These are phyloP conservation scores for Hetaerina titia DNA, from an alignment of 2,888 invertebrate species.

Conservation along the genomic window DNA sequence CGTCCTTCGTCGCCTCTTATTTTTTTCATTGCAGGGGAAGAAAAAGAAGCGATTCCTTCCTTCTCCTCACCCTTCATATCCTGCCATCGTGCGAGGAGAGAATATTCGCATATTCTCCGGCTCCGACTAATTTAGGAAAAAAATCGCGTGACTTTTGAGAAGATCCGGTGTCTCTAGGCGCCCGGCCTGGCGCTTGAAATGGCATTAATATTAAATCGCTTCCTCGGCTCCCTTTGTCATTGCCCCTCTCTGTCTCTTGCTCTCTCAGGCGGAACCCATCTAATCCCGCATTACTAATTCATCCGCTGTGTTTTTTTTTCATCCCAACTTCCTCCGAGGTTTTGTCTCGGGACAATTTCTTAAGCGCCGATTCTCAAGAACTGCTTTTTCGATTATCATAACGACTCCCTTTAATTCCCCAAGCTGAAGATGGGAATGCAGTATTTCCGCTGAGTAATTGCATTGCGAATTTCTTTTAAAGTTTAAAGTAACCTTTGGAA, in stretches of 20 bases:
- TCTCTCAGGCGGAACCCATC: conserved; percentile 13
- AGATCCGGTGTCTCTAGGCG: conserved; percentile 32
- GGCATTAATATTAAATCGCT: conserved; percentile 58
- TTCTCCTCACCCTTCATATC: conserved; percentile 7
- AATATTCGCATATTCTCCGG: conserved; percentile 19
- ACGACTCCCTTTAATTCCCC: not conserved
- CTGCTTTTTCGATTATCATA: conserved; percentile 16
- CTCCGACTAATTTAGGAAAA: conserved; percentile 35
- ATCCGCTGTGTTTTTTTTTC: not conserved
- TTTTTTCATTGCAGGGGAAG: not conserved
- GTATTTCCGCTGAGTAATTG: not conserved
- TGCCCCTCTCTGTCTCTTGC: not conserved
- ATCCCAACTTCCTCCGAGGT: conserved; percentile 27
- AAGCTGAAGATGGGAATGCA: not conserved
- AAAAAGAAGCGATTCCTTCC: not conserved
- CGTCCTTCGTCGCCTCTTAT: not conserved
- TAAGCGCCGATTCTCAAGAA: conserved; percentile 19
- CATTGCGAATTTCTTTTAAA: not conserved
- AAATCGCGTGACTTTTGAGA: conserved; percentile 42
- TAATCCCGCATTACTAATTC: conserved; percentile 52
- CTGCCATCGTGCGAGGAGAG: conserved; percentile 12
- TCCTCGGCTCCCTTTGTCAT: conserved; percentile 45
- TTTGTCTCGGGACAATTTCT: conserved; percentile 29
- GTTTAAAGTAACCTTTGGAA: not conserved
- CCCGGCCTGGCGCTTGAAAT: conserved; percentile 6